These are phyloP conservation scores for Anticlea derivata DNA, from an alignment of 2,888 invertebrate species.

Conservation along the genomic window DNA sequence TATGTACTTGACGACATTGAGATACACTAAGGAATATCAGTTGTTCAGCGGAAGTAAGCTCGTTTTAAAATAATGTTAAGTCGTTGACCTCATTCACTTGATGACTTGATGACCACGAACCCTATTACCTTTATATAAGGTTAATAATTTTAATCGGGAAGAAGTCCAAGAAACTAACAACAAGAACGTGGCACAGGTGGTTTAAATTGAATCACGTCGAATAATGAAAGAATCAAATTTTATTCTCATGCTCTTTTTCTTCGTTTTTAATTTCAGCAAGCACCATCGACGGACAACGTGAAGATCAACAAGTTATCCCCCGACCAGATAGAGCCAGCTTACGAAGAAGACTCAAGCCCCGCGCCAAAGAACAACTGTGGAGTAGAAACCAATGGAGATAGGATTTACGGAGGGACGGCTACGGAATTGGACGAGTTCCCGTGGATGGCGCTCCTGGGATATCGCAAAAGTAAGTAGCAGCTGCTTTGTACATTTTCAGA, in stretches of 20 bases:
- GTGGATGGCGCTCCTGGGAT: conserved; percentile 85
- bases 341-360: conserved; percentile 59
- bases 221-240: too few relatives aligned
- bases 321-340: conserved; percentile 40
- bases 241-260: too few relatives aligned
- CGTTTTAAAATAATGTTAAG: background rate
- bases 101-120: too few relatives aligned
- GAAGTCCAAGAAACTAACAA: too few relatives aligned
- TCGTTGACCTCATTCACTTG: conserved; percentile 3
- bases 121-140: too few relatives aligned
- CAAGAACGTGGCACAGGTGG: too few relatives aligned
- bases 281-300: conserved; percentile 3
- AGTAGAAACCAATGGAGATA: conserved; percentile 79
- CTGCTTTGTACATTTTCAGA: too few relatives aligned
- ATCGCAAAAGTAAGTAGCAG: conserved; percentile 72
- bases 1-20: too few relatives aligned
- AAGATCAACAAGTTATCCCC: conserved; percentile 29
- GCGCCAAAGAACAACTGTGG: conserved; percentile 77
- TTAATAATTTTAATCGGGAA: too few relatives aligned
- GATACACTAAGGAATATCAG: too few relatives aligned
- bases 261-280: too few relatives aligned
- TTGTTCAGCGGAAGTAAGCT: conserved; percentile 5
- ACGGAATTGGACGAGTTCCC: conserved; percentile 86
- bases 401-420: conserved; percentile 84
- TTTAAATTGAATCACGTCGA: too few relatives aligned